These are phyloP conservation scores for Neoascia interrupta DNA, from an alignment of 2,888 invertebrate genomes.

Conservation along the genomic window DNA sequence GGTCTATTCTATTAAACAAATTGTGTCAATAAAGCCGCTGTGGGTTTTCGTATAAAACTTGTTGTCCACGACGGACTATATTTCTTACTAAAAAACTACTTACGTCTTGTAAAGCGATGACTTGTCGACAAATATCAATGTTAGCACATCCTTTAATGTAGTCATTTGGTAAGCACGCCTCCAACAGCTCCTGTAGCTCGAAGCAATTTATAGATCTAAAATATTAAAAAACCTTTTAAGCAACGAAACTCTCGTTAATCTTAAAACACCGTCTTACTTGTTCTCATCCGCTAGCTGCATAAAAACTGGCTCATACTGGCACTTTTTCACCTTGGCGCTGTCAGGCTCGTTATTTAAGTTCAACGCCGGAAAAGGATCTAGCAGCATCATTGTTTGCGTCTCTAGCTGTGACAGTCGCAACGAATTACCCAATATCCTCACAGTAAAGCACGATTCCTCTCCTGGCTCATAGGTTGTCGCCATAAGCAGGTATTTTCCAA, in stretches of 20 bases:
- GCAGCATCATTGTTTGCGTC: constrained; percentile 80
- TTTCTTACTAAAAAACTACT: too few relatives aligned
- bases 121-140: constrained; percentile 94
- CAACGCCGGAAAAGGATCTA: constrained; percentile 78
- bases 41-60: too few relatives aligned
- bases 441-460: constrained; percentile 93
- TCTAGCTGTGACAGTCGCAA: constrained; percentile 88
- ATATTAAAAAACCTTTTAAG: not conserved
- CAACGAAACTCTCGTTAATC: not conserved
- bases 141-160: constrained; percentile 96
- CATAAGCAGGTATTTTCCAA: constrained; percentile 90
- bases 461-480: constrained; percentile 95
- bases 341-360: constrained; percentile 80
- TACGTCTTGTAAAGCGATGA: constrained; percentile 93
- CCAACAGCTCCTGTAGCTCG: constrained; percentile 92
- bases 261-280: constrained; percentile 73
- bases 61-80: too few relatives aligned
- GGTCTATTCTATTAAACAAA: too few relatives aligned
- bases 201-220: constrained; percentile 91
- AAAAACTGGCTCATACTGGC: constrained; percentile 93
- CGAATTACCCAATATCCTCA: constrained; percentile 89
- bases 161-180: constrained; percentile 95
- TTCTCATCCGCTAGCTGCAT: constrained; percentile 94
- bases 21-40: too few relatives aligned
- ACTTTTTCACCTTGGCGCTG: constrained; percentile 79